Evolutionary conservation across 1,140 invertebrate genomes (phyloP), one percentile per base, ranked within the genome.

Genomic region (Acyrthosiphon pisum): DNA sequence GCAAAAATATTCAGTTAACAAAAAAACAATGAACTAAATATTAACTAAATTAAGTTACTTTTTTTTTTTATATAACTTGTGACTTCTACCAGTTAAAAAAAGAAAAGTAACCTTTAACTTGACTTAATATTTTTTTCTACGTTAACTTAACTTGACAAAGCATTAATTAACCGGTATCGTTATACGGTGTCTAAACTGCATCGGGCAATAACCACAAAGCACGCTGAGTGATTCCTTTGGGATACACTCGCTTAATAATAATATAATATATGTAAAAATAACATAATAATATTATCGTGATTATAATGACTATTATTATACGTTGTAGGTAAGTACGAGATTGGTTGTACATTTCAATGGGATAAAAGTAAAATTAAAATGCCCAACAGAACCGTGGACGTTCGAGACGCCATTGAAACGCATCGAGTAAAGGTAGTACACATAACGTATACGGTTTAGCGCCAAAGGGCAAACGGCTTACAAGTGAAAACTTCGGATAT

Each of bases 311-410:
- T 76, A 76, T 76, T 76, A 76, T 76, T 76, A 14, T 48, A 76
- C 60, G 60, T 76, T 76, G 30, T 76, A 76, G 60, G 60, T 76
- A 76, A 76, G 60, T 76, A 76, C 60, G 60, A 76, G 60, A 76
- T 76, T 76, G 60, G 60, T 76, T 76, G 60, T 76, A 76, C 60
- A 76, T 76, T 76, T 76, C 60, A 76, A 76, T n/a, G 60, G 60
- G 30, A 76, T n/a, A 76, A n/a, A 76, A 76, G 60, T 76, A 76
- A n/a, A 76, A 76, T 76, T n/a, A 76, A n/a, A 76, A 76, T 76
- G 60, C n/a, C 60, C 60, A n/a, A 76, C 60, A 76, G n/a, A n/a
- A 76, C 14, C 60, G 60, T 18, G 30, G 60, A 76, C 60, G 60
- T 76, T 18, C 60, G 60, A 18, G 60, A 76, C 60, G 14, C 60